These are phyloP conservation scores for Melanophora roralis DNA, from an alignment of 2,888 invertebrate genomes.

Conservation along the genomic window DNA sequence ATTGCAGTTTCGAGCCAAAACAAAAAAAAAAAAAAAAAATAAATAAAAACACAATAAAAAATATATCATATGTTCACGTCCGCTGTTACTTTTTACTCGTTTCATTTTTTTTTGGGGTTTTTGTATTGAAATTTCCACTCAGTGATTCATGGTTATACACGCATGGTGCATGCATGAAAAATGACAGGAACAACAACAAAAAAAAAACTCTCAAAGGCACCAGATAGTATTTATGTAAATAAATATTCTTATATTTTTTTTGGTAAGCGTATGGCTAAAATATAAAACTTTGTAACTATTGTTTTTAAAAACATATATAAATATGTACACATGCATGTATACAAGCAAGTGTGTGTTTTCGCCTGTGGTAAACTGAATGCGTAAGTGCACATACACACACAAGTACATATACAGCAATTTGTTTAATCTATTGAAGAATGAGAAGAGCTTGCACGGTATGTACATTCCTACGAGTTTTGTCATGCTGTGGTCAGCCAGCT, in stretches of 20 bases:
- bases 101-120: not conserved
- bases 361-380: not conserved
- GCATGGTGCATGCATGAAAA: slow-evolving; percentile 21
- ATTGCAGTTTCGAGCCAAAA: too few species aligned
- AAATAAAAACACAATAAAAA: slow-evolving; percentile 33
- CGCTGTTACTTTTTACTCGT: slow-evolving; percentile 27
- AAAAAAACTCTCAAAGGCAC: slow-evolving; percentile 4
- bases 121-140: slow-evolving; percentile 45
- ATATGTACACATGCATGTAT: not conserved
- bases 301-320: not conserved
- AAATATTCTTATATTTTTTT: not conserved
- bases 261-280: not conserved
- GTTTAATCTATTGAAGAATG: not conserved
- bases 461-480: slow-evolving; percentile 21
- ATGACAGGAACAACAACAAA: not conserved
- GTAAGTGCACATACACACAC: not conserved
- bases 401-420: not conserved
- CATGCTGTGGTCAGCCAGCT: slow-evolving; percentile 52
- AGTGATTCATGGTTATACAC: slow-evolving; percentile 51
- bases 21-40: slow-evolving; percentile 6
- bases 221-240: slow-evolving; percentile 20
- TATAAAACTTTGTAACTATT: slow-evolving; percentile 10
- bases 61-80: slow-evolving; percentile 52
- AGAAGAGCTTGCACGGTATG: not conserved
- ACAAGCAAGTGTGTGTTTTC: too few species aligned